A percentile compares a stretch with the other conserved stretches of the same genome.
These are phyloP conservation scores for Agrochola lota DNA, from an alignment of 2,888 invertebrate species.

Conservation along the genomic window DNA sequence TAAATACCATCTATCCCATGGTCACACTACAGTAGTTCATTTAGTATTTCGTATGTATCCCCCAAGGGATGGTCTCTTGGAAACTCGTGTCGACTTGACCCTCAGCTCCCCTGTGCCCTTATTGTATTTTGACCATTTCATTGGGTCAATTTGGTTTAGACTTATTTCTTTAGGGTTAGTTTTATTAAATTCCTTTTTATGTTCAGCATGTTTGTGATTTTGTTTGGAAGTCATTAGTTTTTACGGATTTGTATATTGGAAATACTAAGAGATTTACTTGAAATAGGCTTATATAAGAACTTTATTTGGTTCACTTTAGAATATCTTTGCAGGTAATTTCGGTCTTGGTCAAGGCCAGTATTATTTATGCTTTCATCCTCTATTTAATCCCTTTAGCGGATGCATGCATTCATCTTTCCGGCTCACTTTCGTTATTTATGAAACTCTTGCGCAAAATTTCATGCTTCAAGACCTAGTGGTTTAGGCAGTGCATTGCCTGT, in stretches of 20 bases:
- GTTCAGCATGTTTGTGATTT: constrained; percentile 7
- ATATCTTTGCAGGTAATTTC: neutral
- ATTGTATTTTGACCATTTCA: constrained; percentile 66
- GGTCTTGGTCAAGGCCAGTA: too few relatives aligned
- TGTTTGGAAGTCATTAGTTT: neutral
- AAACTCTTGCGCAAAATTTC: too few relatives aligned
- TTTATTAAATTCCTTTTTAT: constrained; percentile 51
- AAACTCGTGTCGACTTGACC: constrained; percentile 60
- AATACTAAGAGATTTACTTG: too few relatives aligned
- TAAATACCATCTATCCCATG: constrained; percentile 2
- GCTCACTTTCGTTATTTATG: too few relatives aligned
- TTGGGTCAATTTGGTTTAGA: constrained; percentile 50
- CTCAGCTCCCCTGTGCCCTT: constrained; percentile 37
- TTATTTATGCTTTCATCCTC: too few relatives aligned
- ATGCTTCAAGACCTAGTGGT: too few relatives aligned
- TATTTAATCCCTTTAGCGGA: too few relatives aligned
- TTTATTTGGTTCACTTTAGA: too few relatives aligned
- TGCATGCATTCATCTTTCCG: too few relatives aligned
- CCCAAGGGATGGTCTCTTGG: constrained; percentile 54
- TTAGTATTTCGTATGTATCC: constrained; percentile 60
- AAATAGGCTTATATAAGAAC: too few relatives aligned
- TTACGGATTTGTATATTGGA: neutral
- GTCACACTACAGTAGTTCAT: constrained; percentile 59
- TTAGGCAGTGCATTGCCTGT: too few relatives aligned
- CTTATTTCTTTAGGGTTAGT: constrained; percentile 32